These are phyloP conservation scores for Cydia splendana DNA, from an alignment of 1,140 invertebrate genomes.

Conservation along the genomic window DNA sequence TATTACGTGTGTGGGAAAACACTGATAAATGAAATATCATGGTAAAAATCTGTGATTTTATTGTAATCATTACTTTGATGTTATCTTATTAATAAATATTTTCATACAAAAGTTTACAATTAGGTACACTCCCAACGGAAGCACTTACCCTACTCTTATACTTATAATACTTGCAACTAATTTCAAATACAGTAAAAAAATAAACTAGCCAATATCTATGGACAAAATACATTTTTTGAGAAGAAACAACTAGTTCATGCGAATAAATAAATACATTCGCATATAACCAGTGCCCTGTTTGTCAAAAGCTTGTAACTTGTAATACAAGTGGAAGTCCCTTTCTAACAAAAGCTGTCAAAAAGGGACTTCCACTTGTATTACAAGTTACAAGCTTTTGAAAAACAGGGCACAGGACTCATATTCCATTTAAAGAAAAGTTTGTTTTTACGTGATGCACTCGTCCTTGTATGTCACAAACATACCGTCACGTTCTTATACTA, in stretches of 20 bases:
- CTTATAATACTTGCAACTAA: conserved; percentile 64
- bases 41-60: conserved; percentile 65
- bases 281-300: not conserved
- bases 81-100: conserved; percentile 62
- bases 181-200: conserved; percentile 57
- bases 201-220: conserved; percentile 46
- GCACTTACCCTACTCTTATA: conserved; percentile 49
- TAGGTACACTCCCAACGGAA: conserved; percentile 40
- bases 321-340: too few relatives aligned
- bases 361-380: too few relatives aligned
- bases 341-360: too few relatives aligned
- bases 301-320: too few relatives aligned
- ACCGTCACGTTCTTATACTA: conserved; percentile 1
- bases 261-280: not conserved
- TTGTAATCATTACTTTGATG: conserved; percentile 62
- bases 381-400: too few relatives aligned
- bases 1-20: too few relatives aligned
- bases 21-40: conserved; percentile 39
- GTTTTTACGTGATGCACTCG: not conserved
- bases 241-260: not conserved
- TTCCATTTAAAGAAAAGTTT: too few relatives aligned
- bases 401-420: too few relatives aligned
- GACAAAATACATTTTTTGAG: conserved; percentile 1
- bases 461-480: not conserved
- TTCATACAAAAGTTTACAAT: conserved; percentile 70